Base-by-base conservation (phyloP, 1,140 invertebrate species). In the Brachystomella parvula region DNA sequence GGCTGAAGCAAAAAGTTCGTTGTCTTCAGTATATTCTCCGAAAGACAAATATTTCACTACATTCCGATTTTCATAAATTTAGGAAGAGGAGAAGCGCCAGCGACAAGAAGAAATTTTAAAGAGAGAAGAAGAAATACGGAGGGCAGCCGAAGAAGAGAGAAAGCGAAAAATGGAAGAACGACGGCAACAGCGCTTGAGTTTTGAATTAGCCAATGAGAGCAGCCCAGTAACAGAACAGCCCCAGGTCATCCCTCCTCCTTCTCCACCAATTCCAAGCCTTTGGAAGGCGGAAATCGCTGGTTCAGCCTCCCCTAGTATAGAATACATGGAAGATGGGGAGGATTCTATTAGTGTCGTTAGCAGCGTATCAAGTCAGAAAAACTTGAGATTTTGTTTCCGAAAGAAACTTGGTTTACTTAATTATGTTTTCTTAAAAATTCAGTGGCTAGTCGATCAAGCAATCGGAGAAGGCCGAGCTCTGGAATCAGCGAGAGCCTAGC, bases 1-100 rank as follows among this genome's bases (percentile, higher is more conserved):
- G 24, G 24, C 12, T 53, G 15, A 53, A 53, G 49, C 49, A 53
- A 53, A 53, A 53, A 24, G 49, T 53, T 39, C 35, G n/a, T n/a
- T n/a, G n/a, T n/a, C n/a, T n/a, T n/a, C n/a, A n/a, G n/a, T n/a
- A n/a, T n/a, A n/a, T n/a, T n/a, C n/a, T n/a, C n/a, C n/a, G n/a
- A 39, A 39, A 24, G 49, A 24, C 12, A 6, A 17, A 53, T 9
- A 15, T 19, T 53, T 53, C 21, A 53, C 6, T 19, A 15, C 21
- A 15, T n/a, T n/a, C n/a, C 12, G 24, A 24, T 53, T 53, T 15
- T 15, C 6, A 53, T 53, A 17, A 19, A 53, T 53, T 6, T 24
- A 53, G 49, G 49, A 53, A 53, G 49, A 15, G 12, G 49, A 53
- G 24, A 53, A 53, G 24, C 12, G 49, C 6, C 49, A 53, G 21